A percentile compares a stretch with the other conserved stretches of the same genome.
Conservation (phyloP, 1,140 invertebrate species). For the Habropoda laboriosa region DNA sequence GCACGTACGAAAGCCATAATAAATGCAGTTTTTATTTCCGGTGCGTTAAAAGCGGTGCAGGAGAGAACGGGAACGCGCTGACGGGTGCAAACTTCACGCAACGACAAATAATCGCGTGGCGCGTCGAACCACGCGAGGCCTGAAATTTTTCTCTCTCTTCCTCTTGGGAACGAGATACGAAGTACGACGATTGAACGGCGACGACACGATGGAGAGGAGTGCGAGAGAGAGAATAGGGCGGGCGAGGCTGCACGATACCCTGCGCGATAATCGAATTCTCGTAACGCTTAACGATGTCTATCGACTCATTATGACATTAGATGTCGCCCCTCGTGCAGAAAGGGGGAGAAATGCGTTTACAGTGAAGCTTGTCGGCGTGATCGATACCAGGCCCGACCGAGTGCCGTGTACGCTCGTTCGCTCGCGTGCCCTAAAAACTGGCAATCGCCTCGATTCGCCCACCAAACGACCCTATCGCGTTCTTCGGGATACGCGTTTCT, state of each 20-base stretch:
- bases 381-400: constrained; percentile 54
- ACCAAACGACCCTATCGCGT: neutral
- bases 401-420: neutral
- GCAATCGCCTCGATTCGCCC: neutral
- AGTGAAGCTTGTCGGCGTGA: constrained; percentile 53
- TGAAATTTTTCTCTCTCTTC: neutral
- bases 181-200: too few relatives aligned
- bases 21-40: constrained; percentile 37
- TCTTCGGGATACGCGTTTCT: neutral
- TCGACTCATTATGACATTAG: constrained; percentile 64
- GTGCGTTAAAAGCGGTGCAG: constrained; percentile 12
- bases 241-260: constrained; percentile 6
- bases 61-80: constrained; percentile 8
- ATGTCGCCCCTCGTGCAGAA: constrained; percentile 51
- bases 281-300: constrained; percentile 60
- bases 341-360: constrained; percentile 57
- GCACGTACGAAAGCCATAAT: constrained; percentile 42
- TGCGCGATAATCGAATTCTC: constrained; percentile 60
- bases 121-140: neutral
- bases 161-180: neutral
- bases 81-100: constrained; percentile 10
- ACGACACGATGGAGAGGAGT: neutral
- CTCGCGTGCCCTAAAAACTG: constrained; percentile 41
- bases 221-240: neutral
- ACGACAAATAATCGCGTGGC: neutral